phyloP scores from a whole-genome alignment of 2,888 invertebrate genomes.

The Parnassius orleans region DNA sequence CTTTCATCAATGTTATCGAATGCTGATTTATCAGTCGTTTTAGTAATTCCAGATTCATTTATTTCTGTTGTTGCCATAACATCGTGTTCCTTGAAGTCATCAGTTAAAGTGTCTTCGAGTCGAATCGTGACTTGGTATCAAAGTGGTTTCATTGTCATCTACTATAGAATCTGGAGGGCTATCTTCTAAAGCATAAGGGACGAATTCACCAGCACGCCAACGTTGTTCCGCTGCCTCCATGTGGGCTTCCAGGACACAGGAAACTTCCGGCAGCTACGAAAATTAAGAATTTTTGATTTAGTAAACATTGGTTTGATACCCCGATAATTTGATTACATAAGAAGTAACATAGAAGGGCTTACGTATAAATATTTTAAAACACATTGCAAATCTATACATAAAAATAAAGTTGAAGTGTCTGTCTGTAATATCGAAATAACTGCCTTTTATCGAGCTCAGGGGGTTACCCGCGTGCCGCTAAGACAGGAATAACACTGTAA shows the following conservation, averaged over 20 bases:
- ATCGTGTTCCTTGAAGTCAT: conserved; percentile 34
- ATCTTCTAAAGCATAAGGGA: conserved; percentile 38
- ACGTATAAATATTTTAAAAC: no score
- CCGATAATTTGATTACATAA: no score
- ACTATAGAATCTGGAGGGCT: conserved; percentile 42
- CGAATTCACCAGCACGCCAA: conserved; percentile 52
- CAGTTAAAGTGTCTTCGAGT: conserved; percentile 63
- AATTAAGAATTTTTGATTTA: neutral
- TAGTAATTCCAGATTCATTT: conserved; percentile 1
- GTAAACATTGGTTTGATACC: no score
- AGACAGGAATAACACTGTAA: no score
- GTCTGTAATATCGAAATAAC: no score
- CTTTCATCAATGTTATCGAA: conserved; percentile 1
- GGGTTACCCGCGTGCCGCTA: no score
- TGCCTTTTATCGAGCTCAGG: no score
- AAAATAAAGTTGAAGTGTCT: no score
- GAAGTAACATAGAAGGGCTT: no score
- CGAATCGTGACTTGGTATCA: conserved; percentile 51
- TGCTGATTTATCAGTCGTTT: conserved; percentile 1
- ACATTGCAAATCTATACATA: no score
- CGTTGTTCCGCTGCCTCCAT: conserved; percentile 61
- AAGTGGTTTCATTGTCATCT: conserved; percentile 56
- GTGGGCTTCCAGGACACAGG: conserved; percentile 61
- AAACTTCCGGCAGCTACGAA: conserved; percentile 66
- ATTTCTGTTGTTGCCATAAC: neutral